Evolutionary conservation across 2,113 vertebrate species (phyloP).

Genomic region (Podarcis cretensis): DNA sequence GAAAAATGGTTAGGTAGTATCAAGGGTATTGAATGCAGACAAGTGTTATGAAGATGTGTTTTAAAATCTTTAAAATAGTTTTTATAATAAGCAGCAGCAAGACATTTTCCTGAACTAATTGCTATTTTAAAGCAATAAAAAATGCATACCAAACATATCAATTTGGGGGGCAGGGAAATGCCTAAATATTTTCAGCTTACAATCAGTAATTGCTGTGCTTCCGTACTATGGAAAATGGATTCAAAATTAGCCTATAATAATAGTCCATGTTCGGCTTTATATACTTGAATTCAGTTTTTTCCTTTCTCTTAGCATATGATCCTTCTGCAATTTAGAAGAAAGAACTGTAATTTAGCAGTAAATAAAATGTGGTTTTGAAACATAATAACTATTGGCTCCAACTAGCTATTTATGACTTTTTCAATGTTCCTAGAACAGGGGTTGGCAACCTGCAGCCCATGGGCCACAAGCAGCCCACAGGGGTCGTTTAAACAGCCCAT

Average conservation of each 20-base stretch:
- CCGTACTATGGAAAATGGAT: slow-evolving; percentile 44
- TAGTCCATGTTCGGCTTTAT: slow-evolving; percentile 30
- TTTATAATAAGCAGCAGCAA: slow-evolving; percentile 58
- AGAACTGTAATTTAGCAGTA: slow-evolving; percentile 26
- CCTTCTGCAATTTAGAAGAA: slow-evolving; percentile 14
- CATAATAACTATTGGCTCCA: background rate
- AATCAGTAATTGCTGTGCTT: slow-evolving; percentile 21
- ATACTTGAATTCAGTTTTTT: slow-evolving; percentile 33
- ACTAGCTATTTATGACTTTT: background rate
- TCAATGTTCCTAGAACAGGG: background rate
- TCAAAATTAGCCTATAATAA: slow-evolving; percentile 41
- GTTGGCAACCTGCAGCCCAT: no score
- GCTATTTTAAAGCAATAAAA: slow-evolving; percentile 56
- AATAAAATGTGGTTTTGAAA: slow-evolving; percentile 15
- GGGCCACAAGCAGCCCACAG: no score
- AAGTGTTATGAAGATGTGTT: slow-evolving; percentile 38
- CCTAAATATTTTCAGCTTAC: slow-evolving; percentile 52
- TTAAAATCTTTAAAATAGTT: slow-evolving; percentile 64
- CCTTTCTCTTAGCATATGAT: background rate
- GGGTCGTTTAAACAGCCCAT: no score
- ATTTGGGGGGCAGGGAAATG: background rate
- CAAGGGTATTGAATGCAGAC: background rate
- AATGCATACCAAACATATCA: slow-evolving; percentile 45
- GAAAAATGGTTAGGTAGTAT: background rate
- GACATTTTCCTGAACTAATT: slow-evolving; percentile 54